Conservation (phyloP, 2,113 vertebrate genomes). For the Microcebus ravelobensis region DNA sequence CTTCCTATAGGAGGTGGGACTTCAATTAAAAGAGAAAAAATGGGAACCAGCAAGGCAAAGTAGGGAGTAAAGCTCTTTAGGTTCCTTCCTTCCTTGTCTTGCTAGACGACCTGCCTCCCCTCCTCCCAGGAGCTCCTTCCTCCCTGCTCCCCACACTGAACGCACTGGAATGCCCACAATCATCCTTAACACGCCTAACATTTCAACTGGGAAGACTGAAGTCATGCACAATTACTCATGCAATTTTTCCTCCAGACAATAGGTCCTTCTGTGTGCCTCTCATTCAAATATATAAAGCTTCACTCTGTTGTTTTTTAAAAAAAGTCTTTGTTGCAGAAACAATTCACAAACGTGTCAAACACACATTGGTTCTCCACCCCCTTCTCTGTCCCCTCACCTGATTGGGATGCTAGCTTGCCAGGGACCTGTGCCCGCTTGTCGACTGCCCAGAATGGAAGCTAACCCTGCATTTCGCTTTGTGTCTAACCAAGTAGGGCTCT, state of each 20-base stretch:
- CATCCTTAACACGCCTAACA: slow-evolving; percentile 20
- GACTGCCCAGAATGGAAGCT: neutral
- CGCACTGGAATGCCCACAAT: slow-evolving; percentile 43
- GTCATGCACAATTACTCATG: slow-evolving; percentile 75
- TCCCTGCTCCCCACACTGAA: neutral
- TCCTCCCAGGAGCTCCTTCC: neutral
- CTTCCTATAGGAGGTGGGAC: neutral
- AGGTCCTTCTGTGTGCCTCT: slow-evolving; percentile 61
- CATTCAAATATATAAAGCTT: slow-evolving; percentile 72
- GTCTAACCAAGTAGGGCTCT: neutral
- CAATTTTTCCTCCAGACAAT: slow-evolving; percentile 64
- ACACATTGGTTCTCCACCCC: slow-evolving; percentile 56
- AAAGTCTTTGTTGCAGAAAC: slow-evolving; percentile 75
- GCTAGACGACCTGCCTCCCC: neutral
- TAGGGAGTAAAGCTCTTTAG: neutral
- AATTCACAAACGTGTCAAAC: slow-evolving; percentile 77
- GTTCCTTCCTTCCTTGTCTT: neutral
- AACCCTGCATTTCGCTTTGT: neutral
- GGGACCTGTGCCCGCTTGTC: neutral
- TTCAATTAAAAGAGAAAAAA: slow-evolving; percentile 4
- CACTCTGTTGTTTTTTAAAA: slow-evolving; percentile 48
- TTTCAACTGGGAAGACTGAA: slow-evolving; percentile 68
- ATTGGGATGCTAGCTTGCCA: slow-evolving; percentile 33
- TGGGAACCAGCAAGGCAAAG: neutral
- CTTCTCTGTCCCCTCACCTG: slow-evolving; percentile 48